Evolutionary conservation across 30 jellyfish, hydroid and myxozoan species (phyloP), one percentile per base, ranked within the genome.

Genomic region (Pseudorhiza aurosa): DNA sequence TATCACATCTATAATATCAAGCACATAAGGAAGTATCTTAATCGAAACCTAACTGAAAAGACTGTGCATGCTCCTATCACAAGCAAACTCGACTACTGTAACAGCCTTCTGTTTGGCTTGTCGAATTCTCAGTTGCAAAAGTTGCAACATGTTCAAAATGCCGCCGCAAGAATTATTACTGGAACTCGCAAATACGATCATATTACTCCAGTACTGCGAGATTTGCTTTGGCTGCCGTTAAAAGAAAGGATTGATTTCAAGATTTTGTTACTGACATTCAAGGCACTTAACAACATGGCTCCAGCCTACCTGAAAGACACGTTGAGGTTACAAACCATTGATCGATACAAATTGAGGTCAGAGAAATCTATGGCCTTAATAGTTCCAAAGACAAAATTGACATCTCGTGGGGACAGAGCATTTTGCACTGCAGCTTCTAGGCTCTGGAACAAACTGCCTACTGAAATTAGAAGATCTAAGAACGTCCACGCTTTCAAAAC

Each of bases 141-240:
- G 59, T 53, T 45, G 85, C 92, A 80, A 50, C 49, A 65, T 2
- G 77, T 65, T 26, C 92, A 63, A 31, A 80, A 80, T 35, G 77
- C 85, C 4, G 93, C 93, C 40, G 77, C 93, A 28, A 43, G 84
- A 26, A 31, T 78, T 15, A 50, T 60, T 43, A 27, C 58, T 43
- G 64, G 72, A 9, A 33, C 65, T 19, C 56, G 25, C 43, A 60
- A 64, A 60, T 59, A 35, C 58, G 73, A 59, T 22, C 88, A 58
- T 31, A 37, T 55, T 29, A 75, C 88, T 35, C 82, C 83, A 19
- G 36, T 47, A 2, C 51, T 70, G 57, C 51, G 44, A 30, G 78
- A 68, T 40, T 63, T 82, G 78, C 87, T 51, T 60, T 68, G 95
- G 95, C 87, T 82, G 82, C 82, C 73, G 45, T 75, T 82, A 39